Base-by-base conservation (phyloP, 2,888 invertebrate species). In the Taenaris catops region DNA sequence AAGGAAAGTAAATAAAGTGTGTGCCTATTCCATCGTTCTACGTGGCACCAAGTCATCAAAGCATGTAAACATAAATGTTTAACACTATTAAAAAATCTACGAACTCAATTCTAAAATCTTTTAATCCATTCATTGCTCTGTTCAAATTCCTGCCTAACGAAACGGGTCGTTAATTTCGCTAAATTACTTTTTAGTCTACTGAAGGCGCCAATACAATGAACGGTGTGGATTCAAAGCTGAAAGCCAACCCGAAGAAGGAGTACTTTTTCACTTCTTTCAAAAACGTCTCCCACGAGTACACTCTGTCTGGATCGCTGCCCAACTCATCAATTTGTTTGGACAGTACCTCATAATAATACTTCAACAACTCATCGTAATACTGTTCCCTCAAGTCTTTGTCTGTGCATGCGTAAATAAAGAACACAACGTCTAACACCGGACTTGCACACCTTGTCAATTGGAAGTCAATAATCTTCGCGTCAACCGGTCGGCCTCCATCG, bases 391-490 rank as follows among this genome's bases (percentile, higher is more conserved):
- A 53, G 8, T 86, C 67, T 48, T 91, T 73, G 9, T 88, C 83
- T 0, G 92, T 91, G 47, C 93, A 93, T 0, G 91, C 79, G 39
- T 74, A 81, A 11, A 79, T 63, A 1, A 73, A 40, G 48, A 93
- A 92, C 0, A 80, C 55, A 4, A 92, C 27, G 54, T 92, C 92
- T 1, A 90, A 57, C 0, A 89, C 80, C 0, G 91, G 89, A 8
- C 89, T 87, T 0, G 88, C 84, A 44, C 83, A 89, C 56, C 89
- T 84, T 0, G 91, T 66, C 24, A 93, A 55, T 61, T 94, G 94
- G 50, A 92, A 94, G 55, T 94, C 94, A 17, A 94, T 90, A 39
- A 93, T 79, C 49, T 90, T 88, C 0, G 87, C 84, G 38, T 83
- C 79, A 2, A 66, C 42, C 0, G 83, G 76, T 1, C 17, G 23